These are phyloP conservation scores for Ctenopoma multispine DNA, from an alignment of 2,797 vertebrate genomes.

Conservation along the genomic window DNA sequence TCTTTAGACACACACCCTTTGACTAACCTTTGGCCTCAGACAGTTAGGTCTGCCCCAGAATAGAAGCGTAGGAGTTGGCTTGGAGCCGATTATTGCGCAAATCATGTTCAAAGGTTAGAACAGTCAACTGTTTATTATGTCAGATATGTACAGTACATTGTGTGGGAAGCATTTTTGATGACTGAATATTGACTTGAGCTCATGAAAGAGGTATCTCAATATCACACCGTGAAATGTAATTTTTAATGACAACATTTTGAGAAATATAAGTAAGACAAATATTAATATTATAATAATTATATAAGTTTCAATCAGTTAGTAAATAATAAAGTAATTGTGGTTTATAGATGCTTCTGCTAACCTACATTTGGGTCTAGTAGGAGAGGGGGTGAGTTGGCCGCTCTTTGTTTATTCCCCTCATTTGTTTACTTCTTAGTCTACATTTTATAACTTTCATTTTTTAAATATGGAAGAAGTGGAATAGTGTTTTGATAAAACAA, in stretches of 20 bases:
- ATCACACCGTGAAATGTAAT: background rate
- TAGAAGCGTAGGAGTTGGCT: background rate
- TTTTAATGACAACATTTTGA: background rate
- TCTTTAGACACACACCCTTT: background rate
- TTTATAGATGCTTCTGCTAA: too few relatives aligned
- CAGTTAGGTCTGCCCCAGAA: background rate
- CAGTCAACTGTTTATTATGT: background rate
- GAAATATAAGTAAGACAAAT: too few relatives aligned
- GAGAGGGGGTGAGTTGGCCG: too few relatives aligned
- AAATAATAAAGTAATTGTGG: too few relatives aligned
- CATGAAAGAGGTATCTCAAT: background rate
- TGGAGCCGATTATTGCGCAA: background rate
- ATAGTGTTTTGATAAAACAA: too few relatives aligned
- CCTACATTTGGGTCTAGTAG: too few relatives aligned
- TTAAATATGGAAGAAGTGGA: too few relatives aligned
- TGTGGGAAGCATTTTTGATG: conserved; percentile 22
- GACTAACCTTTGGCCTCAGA: background rate
- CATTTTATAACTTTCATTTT: too few relatives aligned
- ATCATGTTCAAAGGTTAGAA: rapidly evolving
- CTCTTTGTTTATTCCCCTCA: too few relatives aligned
- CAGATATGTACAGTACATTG: background rate
- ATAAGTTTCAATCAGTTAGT: too few relatives aligned
- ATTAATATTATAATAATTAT: too few relatives aligned
- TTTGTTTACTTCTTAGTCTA: too few relatives aligned
- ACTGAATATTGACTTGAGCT: conserved; percentile 8